Percentiles rank a stretch among this genome's conserved stretches.
Evolutionary conservation across 2,797 vertebrate species (phyloP).

Genomic region (Manis javanica): DNA sequence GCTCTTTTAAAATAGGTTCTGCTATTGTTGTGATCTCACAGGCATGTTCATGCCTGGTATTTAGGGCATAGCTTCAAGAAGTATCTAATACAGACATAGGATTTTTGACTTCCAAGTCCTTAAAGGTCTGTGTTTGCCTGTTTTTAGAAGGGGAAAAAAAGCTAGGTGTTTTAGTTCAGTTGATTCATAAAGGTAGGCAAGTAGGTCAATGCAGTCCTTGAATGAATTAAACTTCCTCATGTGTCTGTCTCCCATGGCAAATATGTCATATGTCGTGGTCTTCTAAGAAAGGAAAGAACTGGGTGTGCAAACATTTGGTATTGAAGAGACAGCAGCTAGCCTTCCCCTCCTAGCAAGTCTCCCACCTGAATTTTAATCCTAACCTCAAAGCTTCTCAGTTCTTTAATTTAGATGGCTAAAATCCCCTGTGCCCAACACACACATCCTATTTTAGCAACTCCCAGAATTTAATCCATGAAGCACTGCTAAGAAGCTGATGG

Average conservation of each 20-base stretch:
- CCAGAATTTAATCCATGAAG: neutral
- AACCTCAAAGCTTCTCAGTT: neutral
- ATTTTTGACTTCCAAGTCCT: neutral
- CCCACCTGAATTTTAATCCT: conserved; percentile 8
- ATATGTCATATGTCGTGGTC: neutral
- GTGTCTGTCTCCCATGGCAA: neutral
- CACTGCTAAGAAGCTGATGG: neutral
- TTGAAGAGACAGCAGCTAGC: neutral
- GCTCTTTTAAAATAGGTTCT: neutral
- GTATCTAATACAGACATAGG: neutral
- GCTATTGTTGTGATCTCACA: neutral
- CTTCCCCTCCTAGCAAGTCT: neutral
- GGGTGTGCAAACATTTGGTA: neutral
- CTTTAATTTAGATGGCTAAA: neutral
- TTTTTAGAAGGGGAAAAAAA: neutral
- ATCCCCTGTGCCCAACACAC: neutral
- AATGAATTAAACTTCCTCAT: neutral
- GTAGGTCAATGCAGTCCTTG: neutral
- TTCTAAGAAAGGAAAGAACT: neutral
- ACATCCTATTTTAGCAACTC: neutral
- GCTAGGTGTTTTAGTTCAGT: neutral
- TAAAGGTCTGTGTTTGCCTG: neutral
- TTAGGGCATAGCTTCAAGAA: neutral
- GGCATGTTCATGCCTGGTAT: neutral
- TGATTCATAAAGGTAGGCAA: neutral